Conservation (phyloP, 2,797 vertebrate species). For the Phoebastria nigripes region DNA sequence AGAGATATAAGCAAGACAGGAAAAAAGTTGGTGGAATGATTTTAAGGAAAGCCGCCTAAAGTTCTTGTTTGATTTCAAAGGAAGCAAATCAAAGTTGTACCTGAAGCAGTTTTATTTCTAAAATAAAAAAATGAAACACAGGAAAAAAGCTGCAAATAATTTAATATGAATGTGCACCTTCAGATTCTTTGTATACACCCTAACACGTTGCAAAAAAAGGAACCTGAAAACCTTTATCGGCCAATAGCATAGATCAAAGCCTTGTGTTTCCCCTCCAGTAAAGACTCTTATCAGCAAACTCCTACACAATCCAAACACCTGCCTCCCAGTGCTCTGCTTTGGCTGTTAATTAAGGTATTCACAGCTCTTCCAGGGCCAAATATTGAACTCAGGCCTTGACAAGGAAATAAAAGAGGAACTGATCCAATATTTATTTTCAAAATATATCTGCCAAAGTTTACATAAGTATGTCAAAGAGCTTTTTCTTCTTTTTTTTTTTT, state of each 20-base stretch:
- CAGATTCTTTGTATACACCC: not conserved
- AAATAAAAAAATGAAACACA: not conserved
- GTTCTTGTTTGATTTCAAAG: not conserved
- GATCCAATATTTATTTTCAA: slow-evolving; percentile 4
- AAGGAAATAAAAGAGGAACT: slow-evolving; percentile 10
- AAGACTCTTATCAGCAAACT: slow-evolving; percentile 28
- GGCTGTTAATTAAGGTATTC: slow-evolving; percentile 38
- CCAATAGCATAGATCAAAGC: not conserved
- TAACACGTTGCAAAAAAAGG: not conserved
- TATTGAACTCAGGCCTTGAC: not conserved
- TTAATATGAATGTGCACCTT: not conserved
- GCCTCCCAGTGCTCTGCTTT: not conserved
- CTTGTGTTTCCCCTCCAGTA: not conserved
- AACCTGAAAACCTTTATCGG: not conserved
- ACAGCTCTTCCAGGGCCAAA: slow-evolving; percentile 8
- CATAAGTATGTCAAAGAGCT: not conserved
- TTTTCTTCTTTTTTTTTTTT: not conserved
- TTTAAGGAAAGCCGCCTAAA: not conserved
- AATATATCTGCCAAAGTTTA: not conserved
- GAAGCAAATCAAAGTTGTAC: not conserved
- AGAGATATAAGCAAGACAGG: not conserved
- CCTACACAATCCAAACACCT: slow-evolving; percentile 32
- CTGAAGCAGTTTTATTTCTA: not conserved
- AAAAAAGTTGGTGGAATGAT: not conserved
- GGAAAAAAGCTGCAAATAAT: not conserved